Base-by-base conservation (phyloP, 1,140 invertebrate genomes). In the Papilio glaucus region DNA sequence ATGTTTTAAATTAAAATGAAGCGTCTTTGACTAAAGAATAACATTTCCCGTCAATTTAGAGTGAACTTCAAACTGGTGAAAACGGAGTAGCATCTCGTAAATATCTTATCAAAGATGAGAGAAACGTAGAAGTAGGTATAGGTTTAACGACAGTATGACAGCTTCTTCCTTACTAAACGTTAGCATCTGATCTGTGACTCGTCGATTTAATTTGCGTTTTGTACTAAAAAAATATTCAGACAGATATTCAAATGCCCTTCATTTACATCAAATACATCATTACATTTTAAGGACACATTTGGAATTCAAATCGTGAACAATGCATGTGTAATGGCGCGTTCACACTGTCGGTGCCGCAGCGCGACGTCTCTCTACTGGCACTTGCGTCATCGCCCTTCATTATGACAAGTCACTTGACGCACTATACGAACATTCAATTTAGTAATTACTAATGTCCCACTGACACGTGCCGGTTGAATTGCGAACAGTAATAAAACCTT, bases 351-450 rank as follows among this genome's bases (percentile, higher is more conserved):
- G 86, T 88, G 78, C 80, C 76, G 41, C 65, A 62, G 78, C 74
- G 87, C 85, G 88, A 88, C 83, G 77, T 90, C 89, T 29, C 75
- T 82, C 86, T 85, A 84, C 88, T 6, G 29, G 29, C 86, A 87
- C 72, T 77, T 74, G 82, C 83, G 79, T 61, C 72, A 69, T 76
- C 77, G 73, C 38, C 87, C 80, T 87, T 91, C 88, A 91, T 91
- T 89, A 91, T 72, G 76, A 77, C 85, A 91, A 90, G 87, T 91
- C 85, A 90, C 84, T 89, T 88, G 85, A 87, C 82, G 82, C 82
- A 83, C 83, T 83, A 89, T 81, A 82, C 76, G 82, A 77, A 73
- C 83, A 83, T 86, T 88, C 88, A 89, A 91, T 89, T 85, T 86
- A 85, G 87, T 91, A 90, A 91, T 91, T 90, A 88, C 87, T 86